Evolutionary conservation across 2,113 vertebrate species (phyloP).

Genomic region (Tragelaphus buxtoni): DNA sequence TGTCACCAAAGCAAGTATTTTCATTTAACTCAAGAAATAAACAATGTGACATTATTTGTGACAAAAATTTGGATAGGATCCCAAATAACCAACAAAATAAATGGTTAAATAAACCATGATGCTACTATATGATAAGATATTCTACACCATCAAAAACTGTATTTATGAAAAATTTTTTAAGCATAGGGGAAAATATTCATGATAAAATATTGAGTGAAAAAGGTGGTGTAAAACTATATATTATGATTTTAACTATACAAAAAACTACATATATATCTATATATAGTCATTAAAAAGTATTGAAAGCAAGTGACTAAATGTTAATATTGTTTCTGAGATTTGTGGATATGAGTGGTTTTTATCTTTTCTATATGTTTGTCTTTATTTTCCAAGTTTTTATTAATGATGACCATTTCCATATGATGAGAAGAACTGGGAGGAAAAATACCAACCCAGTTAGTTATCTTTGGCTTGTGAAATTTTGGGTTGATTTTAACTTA

Average conservation of each 20-base stretch:
- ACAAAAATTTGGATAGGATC: background rate
- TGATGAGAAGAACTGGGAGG: background rate
- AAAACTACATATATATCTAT: background rate
- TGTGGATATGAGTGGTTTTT: slow-evolving; percentile 3
- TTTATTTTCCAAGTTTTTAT: slow-evolving; percentile 8
- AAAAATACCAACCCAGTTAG: background rate
- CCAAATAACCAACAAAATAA: slow-evolving; percentile 18
- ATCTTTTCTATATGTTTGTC: background rate
- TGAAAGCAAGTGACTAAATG: background rate
- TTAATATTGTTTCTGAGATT: slow-evolving; percentile 12
- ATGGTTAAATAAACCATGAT: slow-evolving; percentile 2
- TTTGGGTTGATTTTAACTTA: background rate
- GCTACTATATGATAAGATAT: background rate
- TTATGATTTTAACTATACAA: no score
- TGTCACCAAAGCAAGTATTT: slow-evolving; percentile 1
- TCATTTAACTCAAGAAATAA: background rate
- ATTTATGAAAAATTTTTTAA: background rate
- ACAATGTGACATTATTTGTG: background rate
- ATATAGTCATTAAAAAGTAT: background rate
- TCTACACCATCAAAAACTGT: background rate
- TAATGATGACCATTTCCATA: background rate
- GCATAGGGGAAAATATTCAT: background rate
- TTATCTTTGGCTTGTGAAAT: background rate
- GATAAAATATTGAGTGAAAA: background rate
- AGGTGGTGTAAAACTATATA: no score